Base-by-base conservation (phyloP, 2,797 vertebrate species). In the Danio kyathit region DNA sequence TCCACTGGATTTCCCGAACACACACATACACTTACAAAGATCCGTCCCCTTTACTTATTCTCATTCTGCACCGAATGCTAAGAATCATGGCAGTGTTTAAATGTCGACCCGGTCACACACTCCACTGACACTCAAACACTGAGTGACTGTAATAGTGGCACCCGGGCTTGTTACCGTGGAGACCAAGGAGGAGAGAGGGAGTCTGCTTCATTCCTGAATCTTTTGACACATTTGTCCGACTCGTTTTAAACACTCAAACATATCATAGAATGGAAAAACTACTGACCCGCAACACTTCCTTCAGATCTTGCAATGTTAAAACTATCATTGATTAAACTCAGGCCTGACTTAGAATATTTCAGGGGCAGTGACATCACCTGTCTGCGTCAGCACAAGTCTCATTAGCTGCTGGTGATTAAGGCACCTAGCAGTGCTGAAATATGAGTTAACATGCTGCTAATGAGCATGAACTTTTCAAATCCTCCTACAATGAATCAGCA, bases 401-500 rank as follows among this genome's bases (percentile, higher is more conserved):
- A 67, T 84, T 84, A 72, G 40, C 19, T 17, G n/a, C 46, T 6
- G n/a, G 51, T 79, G 70, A 79, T 67, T 60, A 82, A 67, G 57
- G 51, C 4, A 1, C 13, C 21, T 21, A 38, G 54, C 67, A 54
- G 51, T 81, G 74, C 82, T 83, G 86, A 90, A 79, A 14, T 40
- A 84, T 80, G 86, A 86, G 66, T 60, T 48, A 80, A 63, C 65
- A 54, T 74, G 57, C 71, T 14, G 0, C 83, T 90, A 90, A 89
- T 86, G 72, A 90, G 87, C 72, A 64, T 75, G 74, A 90, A 88
- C 86, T 87, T 80, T 82, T 51, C 19, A 80, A 84, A 78, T 85
- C 81, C 83, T 44, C 74, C 86, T 5, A 6, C 80, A 88, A 91
- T 91, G 92, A 91, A 82, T 91, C 79, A 89, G 89, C 73, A 80